Evolutionary conservation across 2,797 vertebrate genomes (phyloP), one percentile per base, ranked within the genome.

Genomic region (Labeo calbasu): DNA sequence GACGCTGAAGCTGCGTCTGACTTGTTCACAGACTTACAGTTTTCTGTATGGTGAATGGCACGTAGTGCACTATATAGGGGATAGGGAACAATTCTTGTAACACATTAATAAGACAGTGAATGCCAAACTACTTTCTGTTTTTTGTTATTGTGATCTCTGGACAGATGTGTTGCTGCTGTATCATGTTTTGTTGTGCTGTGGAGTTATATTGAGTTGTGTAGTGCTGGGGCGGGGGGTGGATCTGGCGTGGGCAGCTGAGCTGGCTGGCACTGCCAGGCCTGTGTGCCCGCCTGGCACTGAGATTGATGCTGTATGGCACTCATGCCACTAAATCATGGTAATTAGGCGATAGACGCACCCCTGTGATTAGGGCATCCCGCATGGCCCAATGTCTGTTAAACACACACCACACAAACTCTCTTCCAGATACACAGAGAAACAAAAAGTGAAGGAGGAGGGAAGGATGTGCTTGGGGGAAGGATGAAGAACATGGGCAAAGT

Each of bases 391-490:
- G 57, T 85, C 86, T 88, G 79, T 84, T 81, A 85, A 83, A 83
- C 71, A 81, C 79, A 85, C 77, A 87, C 78, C 57, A 51, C 46
- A 65, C 78, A 73, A 59, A 75, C 43, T 81, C 68, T 48, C 73
- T 79, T 75, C 63, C 43, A 82, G 72, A 85, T 69, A 69, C 17
- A 79, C 32, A 70, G 55, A 46, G 48, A 46, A 68, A 70, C 11
- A 51, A 57, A 79, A 92, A 92, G 90, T 91, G 91, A 93, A 93
- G 91, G 85, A 91, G 90, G 78, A 89, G 89, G 89, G 88, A 90
- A 91, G 86, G 73, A 84, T n/a, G 86, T 72, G 51, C 76, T 43
- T 68, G 80, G 72, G 72, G 81, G 76, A 77, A 79, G 79, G 63
- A 59, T 61, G 51, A 70, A 71, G 73, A 75, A 51, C 15, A 21